Conservation (phyloP, 2,797 vertebrate genomes). For the Smutsia gigantea region DNA sequence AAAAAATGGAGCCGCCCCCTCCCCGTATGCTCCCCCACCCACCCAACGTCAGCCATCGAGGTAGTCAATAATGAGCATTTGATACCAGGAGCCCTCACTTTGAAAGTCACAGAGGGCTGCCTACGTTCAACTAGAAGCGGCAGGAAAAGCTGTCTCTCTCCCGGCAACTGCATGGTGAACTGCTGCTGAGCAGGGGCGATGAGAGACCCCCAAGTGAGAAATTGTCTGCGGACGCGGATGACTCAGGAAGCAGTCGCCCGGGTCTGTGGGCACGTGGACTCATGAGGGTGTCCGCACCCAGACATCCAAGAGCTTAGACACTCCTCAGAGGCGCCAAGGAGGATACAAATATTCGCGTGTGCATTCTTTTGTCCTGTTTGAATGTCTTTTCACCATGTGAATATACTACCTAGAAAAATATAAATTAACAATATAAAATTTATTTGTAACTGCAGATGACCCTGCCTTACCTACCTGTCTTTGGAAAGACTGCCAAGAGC, state of each 20-base stretch:
- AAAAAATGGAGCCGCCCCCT: conserved; percentile 17
- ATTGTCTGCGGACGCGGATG: rapidly evolving
- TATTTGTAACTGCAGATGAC: background rate
- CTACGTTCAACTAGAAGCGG: background rate
- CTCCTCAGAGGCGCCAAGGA: background rate
- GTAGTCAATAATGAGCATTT: background rate
- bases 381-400: background rate
- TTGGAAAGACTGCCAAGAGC: background rate
- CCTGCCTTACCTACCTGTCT: background rate
- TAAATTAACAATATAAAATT: background rate
- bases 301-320: background rate
- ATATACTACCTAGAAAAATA: background rate
- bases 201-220: background rate
- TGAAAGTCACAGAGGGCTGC: background rate
- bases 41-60: background rate
- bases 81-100: background rate
- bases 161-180: background rate
- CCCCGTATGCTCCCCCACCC: background rate
- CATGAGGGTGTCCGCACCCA: background rate
- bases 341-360: background rate
- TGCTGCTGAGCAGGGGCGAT: rapidly evolving
- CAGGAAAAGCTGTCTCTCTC: background rate
- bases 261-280: background rate
- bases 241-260: background rate
- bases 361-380: background rate